Conservation (phyloP, 2,797 vertebrate species). For the Urocyon cinereoargenteus region DNA sequence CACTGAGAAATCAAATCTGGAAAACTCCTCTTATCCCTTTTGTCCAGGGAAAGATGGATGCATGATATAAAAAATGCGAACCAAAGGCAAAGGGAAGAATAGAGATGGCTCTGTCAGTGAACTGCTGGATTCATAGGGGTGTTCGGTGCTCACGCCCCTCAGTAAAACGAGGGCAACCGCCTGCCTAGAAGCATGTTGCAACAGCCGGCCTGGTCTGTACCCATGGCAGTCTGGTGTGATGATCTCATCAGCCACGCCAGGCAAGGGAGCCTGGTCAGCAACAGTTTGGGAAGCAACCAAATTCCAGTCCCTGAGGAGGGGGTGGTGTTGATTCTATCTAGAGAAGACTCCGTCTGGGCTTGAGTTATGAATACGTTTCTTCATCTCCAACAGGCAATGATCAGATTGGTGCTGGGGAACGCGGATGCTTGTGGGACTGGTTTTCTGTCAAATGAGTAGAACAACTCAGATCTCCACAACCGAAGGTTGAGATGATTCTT, state of each 20-base stretch:
- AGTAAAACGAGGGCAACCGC: not conserved
- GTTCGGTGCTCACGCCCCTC: not conserved
- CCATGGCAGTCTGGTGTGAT: not conserved
- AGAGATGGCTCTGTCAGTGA: not conserved
- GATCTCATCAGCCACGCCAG: constrained; percentile 58
- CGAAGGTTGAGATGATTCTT: not conserved
- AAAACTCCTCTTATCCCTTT: constrained; percentile 50
- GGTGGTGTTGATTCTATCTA: constrained; percentile 45
- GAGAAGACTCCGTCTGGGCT: not conserved
- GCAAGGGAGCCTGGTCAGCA: constrained; percentile 51
- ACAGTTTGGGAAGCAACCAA: constrained; percentile 29
- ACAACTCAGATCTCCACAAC: not conserved
- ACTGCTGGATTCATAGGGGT: not conserved
- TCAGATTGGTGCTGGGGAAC: not conserved
- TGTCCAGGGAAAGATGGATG: constrained; percentile 64
- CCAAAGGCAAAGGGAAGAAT: constrained; percentile 57
- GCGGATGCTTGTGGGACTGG: not conserved
- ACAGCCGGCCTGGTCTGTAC: not conserved
- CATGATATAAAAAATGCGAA: constrained; percentile 73
- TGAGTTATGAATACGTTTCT: not conserved
- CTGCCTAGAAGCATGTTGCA: constrained; percentile 22
- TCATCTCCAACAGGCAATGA: not conserved
- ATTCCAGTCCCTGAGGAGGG: constrained; percentile 33
- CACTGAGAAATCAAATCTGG: constrained; percentile 77
- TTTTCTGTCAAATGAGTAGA: not conserved